phyloP scores from a whole-genome alignment of 2,113 vertebrate species.

The Oncorhynchus tshawytscha region DNA sequence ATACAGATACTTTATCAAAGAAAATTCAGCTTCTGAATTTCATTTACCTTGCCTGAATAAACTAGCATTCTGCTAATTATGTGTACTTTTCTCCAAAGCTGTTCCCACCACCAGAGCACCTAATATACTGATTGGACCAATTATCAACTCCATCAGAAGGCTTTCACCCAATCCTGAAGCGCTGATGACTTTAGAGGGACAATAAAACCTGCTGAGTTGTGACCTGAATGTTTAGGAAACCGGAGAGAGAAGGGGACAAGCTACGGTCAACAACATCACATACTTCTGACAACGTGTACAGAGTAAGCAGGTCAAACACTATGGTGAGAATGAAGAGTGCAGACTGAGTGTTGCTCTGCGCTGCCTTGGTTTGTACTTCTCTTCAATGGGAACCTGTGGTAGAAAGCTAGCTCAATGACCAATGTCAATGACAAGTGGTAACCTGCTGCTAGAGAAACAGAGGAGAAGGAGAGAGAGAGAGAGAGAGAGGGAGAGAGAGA shows the following conservation, averaged over 20 bases:
- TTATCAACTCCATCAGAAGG: conserved; percentile 74
- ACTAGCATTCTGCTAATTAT: conserved; percentile 33
- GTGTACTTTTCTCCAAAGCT: conserved; percentile 34
- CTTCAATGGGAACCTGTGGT: conserved; percentile 37
- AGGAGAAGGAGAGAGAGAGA: not conserved
- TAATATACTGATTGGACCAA: conserved; percentile 72
- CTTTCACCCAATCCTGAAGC: conserved; percentile 62
- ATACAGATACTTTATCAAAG: too few relatives aligned
- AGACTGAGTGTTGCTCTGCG: conserved; percentile 24
- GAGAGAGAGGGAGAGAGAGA: not conserved
- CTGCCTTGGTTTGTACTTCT: conserved; percentile 20
- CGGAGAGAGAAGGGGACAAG: conserved; percentile 54
- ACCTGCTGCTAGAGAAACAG: not conserved
- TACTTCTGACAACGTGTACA: conserved; percentile 45
- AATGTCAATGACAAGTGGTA: not conserved
- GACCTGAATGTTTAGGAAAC: conserved; percentile 58
- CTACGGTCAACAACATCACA: conserved; percentile 66
- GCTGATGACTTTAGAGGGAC: conserved; percentile 70
- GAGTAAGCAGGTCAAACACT: not conserved
- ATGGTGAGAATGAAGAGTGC: conserved; percentile 18
- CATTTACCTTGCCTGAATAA: not conserved
- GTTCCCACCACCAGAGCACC: conserved; percentile 55
- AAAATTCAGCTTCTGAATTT: too few relatives aligned
- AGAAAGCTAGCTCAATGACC: conserved; percentile 34
- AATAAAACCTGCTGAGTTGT: conserved; percentile 68